These are phyloP conservation scores for Caenorhabditis japonica DNA, from an alignment of 2,888 invertebrate species.

Conservation along the genomic window DNA sequence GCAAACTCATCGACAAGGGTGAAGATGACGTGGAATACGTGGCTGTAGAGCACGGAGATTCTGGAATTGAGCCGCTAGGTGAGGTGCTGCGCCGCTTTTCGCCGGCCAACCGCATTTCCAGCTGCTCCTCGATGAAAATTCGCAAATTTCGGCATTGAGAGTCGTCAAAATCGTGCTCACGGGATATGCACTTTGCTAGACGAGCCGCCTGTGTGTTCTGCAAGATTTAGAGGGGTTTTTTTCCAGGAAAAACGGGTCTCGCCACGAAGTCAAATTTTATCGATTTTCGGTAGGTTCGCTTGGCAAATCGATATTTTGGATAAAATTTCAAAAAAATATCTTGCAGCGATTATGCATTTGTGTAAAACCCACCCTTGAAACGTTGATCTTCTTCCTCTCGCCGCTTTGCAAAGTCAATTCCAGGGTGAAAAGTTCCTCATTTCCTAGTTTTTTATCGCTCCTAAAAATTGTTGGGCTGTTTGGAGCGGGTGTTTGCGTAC, in stretches of 20 bases:
- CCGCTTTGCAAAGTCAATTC: constrained; percentile 27
- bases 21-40: neutral
- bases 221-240: constrained; percentile 7
- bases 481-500: too few relatives aligned
- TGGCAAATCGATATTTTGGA: too few relatives aligned
- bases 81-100: neutral
- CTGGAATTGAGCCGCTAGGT: neutral
- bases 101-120: constrained; percentile 37
- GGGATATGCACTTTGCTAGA: constrained; percentile 54
- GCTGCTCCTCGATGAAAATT: constrained; percentile 60
- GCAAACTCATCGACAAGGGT: too few relatives aligned
- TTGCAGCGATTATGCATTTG: too few relatives aligned
- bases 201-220: constrained; percentile 64
- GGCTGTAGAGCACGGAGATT: constrained; percentile 14
- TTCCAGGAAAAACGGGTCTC: neutral
- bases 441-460: neutral
- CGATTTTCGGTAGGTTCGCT: too few relatives aligned
- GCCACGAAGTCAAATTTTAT: neutral
- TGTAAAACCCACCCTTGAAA: constrained; percentile 21
- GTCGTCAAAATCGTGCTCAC: constrained; percentile 60
- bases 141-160: constrained; percentile 62
- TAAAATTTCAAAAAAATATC: too few relatives aligned
- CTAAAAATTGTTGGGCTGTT: constrained; percentile 6
- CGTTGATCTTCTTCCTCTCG: constrained; percentile 17
- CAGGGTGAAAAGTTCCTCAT: constrained; percentile 21